Conservation (phyloP, 2,797 vertebrate species). For the Delichon dasypus region DNA sequence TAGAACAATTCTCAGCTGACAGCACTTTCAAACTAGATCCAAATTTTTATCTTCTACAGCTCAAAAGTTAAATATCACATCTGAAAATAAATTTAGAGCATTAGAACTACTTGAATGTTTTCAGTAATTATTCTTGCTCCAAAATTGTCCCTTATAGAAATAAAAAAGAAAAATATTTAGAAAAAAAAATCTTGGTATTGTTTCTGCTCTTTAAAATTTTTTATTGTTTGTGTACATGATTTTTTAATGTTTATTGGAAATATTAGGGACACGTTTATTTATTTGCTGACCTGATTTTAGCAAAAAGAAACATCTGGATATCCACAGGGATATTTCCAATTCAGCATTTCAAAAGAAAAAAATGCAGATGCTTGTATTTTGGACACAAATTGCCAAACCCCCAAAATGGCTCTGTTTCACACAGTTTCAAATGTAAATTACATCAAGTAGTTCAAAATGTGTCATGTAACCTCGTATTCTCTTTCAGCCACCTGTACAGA, state of each 20-base stretch:
- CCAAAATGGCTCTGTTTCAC: neutral
- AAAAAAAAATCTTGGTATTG: neutral
- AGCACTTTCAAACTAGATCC: neutral
- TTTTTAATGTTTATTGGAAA: neutral
- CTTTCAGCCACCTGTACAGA: neutral
- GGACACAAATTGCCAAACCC: neutral
- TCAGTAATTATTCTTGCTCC: neutral
- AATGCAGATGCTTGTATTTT: neutral
- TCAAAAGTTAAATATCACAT: neutral
- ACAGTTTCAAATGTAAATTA: neutral
- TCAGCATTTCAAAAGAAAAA: neutral
- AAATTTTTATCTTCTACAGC: neutral
- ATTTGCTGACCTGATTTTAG: neutral
- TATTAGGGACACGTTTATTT: neutral
- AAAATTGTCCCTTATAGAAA: neutral
- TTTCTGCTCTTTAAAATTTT: neutral
- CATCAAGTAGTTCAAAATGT: neutral
- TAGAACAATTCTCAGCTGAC: neutral
- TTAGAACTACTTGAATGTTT: neutral
- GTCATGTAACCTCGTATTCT: neutral
- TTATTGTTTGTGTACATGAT: neutral
- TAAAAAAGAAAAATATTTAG: neutral
- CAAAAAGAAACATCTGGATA: neutral
- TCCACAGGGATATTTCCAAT: neutral
- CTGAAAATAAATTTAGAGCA: neutral